These are phyloP conservation scores for Muscicapa adusta DNA, from an alignment of 2,113 vertebrate genomes.

Conservation along the genomic window DNA sequence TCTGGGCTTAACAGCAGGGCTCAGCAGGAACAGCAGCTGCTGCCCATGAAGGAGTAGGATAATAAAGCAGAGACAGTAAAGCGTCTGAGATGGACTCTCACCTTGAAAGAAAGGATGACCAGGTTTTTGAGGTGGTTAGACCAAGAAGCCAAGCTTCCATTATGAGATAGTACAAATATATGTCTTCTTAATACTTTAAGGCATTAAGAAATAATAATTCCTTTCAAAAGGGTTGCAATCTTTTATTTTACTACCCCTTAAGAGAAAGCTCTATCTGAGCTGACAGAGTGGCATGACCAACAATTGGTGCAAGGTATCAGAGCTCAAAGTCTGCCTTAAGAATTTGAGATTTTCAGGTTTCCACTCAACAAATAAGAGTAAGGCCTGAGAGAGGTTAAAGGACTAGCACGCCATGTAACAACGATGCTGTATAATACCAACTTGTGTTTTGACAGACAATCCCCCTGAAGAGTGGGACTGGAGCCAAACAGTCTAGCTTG, in stretches of 20 bases:
- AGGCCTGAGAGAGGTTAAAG: constrained; percentile 26
- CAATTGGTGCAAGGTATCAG: background rate
- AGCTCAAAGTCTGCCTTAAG: background rate
- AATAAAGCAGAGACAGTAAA: background rate
- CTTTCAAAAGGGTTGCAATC: background rate
- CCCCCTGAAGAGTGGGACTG: constrained; percentile 18
- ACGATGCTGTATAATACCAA: constrained; percentile 6
- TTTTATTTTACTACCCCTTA: background rate
- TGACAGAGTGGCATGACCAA: accelerated
- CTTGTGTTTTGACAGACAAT: constrained; percentile 58
- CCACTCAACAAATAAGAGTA: background rate
- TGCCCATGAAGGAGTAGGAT: background rate
- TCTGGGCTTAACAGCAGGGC: background rate
- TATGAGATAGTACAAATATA: background rate
- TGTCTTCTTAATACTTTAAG: background rate
- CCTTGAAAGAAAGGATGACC: background rate
- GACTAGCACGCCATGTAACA: background rate
- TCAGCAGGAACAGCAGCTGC: background rate
- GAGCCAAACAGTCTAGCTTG: constrained; percentile 55
- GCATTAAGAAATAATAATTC: background rate
- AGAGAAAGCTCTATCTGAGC: background rate
- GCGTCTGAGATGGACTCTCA: background rate
- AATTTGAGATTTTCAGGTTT: background rate
- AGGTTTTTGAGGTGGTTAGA: background rate
- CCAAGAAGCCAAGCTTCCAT: background rate